Base-by-base conservation (phyloP, 1,140 invertebrate species). In the Drosophila jambulina region DNA sequence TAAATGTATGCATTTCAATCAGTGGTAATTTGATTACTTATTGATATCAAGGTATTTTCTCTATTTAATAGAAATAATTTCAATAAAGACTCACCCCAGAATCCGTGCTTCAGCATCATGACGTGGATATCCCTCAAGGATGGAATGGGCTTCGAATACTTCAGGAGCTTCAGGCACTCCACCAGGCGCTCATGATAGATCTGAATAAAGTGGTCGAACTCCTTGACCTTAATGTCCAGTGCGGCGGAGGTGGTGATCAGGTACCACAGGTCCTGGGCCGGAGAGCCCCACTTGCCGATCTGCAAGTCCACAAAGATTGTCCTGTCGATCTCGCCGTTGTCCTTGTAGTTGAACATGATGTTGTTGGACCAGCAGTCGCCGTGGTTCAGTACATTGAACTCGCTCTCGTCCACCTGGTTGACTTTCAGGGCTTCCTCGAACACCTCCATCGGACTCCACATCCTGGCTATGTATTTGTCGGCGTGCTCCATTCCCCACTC, bases 321-420 rank as follows among this genome's bases (percentile, higher is more conserved):
- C 12, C 60, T 38, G 75, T 87, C 77, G 1, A 87, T 82, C 76
- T 94, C 93, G 0, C 90, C 93, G 4, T 79, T 53, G 1, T 69
- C 78, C 12, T 86, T 78, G 65, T 93, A 92, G 27, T 80, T 84
- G 43, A 94, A 94, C 71, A 94, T 82, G 3, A 93, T 88, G 46
- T 94, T 94, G 65, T 93, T 92, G 15, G 70, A 58, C 91, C 91
- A 92, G 12, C 93, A 92, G 83, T 96, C 95, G 3, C 95, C 95
- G 58, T 96, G 95, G 77, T 94, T 95, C 9, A 96, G 85, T 4
- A 95, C 95, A 71, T 94, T 94, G 58, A 95, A 95, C 32, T 94
- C 93, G 10, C 93, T 93, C 1, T 93, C 77, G 10, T 94, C 74
- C 6, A 80, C 74, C 12, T 51, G 34, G 25, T 88, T 82, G 10